Evolutionary conservation across 2,797 vertebrate species (phyloP).

Genomic region (Syndactyla subalaris): DNA sequence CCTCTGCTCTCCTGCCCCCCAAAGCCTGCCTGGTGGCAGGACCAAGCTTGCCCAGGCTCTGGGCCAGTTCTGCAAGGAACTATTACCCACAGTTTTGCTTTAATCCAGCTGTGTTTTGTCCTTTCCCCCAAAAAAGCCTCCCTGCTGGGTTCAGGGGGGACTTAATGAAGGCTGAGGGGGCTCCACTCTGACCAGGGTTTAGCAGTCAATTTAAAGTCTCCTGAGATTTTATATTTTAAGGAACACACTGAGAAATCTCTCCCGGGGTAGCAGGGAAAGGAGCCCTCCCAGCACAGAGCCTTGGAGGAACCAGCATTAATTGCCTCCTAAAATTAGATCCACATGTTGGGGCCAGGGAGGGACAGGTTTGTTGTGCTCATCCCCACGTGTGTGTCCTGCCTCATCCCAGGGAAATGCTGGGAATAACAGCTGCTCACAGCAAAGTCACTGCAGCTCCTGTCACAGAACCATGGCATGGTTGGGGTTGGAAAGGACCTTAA

Average conservation of each 20-base stretch:
- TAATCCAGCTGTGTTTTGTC: neutral
- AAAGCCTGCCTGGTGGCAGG: neutral
- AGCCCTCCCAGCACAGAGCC: neutral
- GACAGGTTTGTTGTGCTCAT: neutral
- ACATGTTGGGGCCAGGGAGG: neutral
- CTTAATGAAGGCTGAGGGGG: neutral
- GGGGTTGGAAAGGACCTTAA: too few relatives aligned
- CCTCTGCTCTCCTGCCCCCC: neutral
- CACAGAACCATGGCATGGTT: neutral
- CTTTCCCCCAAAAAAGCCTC: neutral
- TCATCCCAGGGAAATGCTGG: neutral
- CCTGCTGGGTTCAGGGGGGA: neutral
- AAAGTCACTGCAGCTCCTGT: neutral
- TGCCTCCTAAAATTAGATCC: neutral
- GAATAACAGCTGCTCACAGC: neutral
- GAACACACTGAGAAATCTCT: neutral
- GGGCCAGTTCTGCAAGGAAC: neutral
- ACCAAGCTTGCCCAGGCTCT: neutral
- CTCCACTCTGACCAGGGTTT: neutral
- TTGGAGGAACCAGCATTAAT: neutral
- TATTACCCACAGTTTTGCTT: neutral
- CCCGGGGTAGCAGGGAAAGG: neutral
- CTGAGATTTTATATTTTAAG: neutral
- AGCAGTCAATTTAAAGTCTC: neutral
- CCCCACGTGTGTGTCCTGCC: neutral